A percentile compares a stretch with the other conserved stretches of the same genome.
These are phyloP conservation scores for Cephalopachus bancanus DNA, from an alignment of 2,797 vertebrate genomes.

Conservation along the genomic window DNA sequence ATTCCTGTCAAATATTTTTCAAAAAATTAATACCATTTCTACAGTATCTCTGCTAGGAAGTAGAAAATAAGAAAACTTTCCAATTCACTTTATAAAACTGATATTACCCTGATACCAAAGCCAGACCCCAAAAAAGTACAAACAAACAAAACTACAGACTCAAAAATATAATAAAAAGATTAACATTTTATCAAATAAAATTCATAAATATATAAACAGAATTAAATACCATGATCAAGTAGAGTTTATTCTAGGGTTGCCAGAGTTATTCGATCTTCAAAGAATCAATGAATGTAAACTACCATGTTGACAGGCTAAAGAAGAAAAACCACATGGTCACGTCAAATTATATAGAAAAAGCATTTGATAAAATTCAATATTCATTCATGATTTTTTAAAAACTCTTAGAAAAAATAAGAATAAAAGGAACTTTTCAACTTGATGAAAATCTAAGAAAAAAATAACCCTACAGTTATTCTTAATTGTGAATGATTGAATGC, in stretches of 20 bases:
- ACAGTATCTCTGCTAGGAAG: background rate
- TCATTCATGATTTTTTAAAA: background rate
- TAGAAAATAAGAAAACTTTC: background rate
- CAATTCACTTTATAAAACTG: background rate
- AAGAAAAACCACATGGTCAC: background rate
- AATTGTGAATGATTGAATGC: background rate
- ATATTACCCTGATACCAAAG: background rate
- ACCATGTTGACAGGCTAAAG: background rate
- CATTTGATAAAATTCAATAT: background rate
- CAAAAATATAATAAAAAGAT: background rate
- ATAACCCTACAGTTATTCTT: background rate
- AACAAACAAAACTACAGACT: background rate
- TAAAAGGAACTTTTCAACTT: background rate
- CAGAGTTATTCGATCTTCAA: background rate
- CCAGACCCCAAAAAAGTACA: background rate
- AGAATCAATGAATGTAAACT: background rate
- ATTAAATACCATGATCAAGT: background rate
- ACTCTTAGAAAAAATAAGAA: background rate
- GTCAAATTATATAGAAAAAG: background rate
- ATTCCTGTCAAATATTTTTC: background rate
- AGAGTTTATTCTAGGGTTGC: background rate
- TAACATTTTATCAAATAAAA: background rate
- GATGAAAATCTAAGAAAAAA: background rate
- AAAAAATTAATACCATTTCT: constrained; percentile 39
- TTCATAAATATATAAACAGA: background rate